Conservation (phyloP, 2,797 vertebrate species). For the Gallinago nigripennis region DNA sequence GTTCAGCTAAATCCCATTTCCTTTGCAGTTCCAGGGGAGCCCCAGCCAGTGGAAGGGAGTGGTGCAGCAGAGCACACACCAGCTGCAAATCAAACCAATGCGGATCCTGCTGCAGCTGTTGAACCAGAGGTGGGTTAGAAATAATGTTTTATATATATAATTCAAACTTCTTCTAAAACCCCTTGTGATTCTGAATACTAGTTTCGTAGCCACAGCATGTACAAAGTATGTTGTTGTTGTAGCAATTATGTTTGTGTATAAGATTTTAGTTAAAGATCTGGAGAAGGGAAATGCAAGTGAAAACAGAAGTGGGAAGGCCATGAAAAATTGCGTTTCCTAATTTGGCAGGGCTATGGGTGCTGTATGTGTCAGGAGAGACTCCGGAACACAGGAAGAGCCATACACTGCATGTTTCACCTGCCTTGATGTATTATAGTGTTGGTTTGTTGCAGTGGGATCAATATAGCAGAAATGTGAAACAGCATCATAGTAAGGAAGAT, state of each 20-base stretch:
- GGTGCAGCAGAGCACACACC: constrained; percentile 67
- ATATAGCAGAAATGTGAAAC: not conserved
- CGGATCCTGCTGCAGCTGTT: constrained; percentile 65
- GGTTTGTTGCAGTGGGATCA: not conserved
- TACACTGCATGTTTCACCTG: not conserved
- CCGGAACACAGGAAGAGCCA: not conserved
- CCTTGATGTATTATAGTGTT: rapidly evolving
- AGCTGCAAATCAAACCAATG: constrained; percentile 69
- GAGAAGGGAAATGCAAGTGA: not conserved
- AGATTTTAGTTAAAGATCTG: rapidly evolving
- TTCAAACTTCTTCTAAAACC: not conserved
- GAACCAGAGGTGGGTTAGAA: constrained; percentile 67
- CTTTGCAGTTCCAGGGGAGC: constrained; percentile 80
- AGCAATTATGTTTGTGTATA: not conserved
- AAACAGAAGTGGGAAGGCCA: not conserved
- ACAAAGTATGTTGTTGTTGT: not conserved
- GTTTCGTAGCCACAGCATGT: not conserved
- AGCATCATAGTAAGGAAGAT: rapidly evolving
- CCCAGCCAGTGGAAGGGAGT: constrained; percentile 82
- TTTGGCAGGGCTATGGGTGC: not conserved
- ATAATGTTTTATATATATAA: not conserved
- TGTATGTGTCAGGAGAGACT: not conserved
- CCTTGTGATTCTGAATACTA: not conserved
- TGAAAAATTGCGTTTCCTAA: not conserved
- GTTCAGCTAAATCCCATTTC: not conserved